Evolutionary conservation across 2,113 vertebrate species (phyloP), one percentile per base, ranked within the genome.

Genomic region (Aphelocoma coerulescens): DNA sequence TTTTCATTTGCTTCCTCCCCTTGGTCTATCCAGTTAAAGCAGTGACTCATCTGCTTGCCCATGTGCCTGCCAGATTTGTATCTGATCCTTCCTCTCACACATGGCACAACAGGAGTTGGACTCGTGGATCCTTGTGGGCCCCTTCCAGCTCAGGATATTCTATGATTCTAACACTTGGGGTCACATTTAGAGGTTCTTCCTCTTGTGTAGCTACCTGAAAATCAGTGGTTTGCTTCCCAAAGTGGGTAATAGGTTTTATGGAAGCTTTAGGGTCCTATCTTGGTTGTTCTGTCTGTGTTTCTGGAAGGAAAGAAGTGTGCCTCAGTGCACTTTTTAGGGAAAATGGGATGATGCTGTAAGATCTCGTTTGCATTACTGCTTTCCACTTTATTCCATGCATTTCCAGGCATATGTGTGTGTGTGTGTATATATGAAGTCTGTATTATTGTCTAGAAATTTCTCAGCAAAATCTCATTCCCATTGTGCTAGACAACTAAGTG

Each of bases 401-500:
- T 89, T 44, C 27, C 2, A 6, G 54, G 55, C 66, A n/a, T 68
- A 10, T 81, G 30, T 76, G 16, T 81, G 30, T 76, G 16, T 78
- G 37, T 68, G 33, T 77, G 12, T 37, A 1, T 65, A 20, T n/a
- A 65, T 51, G 67, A 62, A 28, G 72, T 75, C 86, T 85, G 67
- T 78, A 17, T 84, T 93, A 80, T 76, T 84, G 91, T 96, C 93
- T 95, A 91, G 94, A 96, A 97, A 78, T 89, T 95, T 93, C 84
- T 85, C 84, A 58, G 80, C 62, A 81, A 89, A 71, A 49, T 81
- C 80, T 91, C 80, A n/a, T 93, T 67, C 68, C 49, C 83, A 83
- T 95, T 95, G 94, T 97, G 94, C 93, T 93, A 97, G 96, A 97
- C 96, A 72, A 59, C 89, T 52, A 84, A 91, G 91, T 93, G 93